Evolutionary conservation across 2,888 invertebrate genomes (phyloP), one percentile per base, ranked within the genome.

Genomic region (Volucella bombylans): DNA sequence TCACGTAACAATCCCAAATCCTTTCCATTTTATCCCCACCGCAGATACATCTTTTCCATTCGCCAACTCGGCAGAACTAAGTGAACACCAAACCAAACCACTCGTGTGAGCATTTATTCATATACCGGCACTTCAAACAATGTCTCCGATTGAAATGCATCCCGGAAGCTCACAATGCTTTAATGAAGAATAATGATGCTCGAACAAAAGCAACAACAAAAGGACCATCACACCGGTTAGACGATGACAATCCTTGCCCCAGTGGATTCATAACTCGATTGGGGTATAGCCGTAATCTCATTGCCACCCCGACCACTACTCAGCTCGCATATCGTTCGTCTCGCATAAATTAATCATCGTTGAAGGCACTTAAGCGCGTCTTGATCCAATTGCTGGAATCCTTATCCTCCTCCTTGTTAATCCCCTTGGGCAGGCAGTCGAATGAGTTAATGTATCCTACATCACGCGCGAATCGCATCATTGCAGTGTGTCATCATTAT

Each of bases 401-500:
- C 78, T 59, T 52, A 43, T 43, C 49, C 12, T 43, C 18, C 55
- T 14, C 38, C 49, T 14, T 14, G 18, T 41, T 31, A 54, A 47
- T 23, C 54, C 59, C 31, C 55, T 15, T 43, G n/a, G 31, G 12
- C 15, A 41, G 54, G 39, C 57, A 15, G 1, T 49, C 67, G 64
- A 61, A 68, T 54, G 64, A 73, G 67, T 67, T 81, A 81, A 81
- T 81, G 67, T 69, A 74, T 49, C 73, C 73, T 49, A 31, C 74
- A 69, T 74, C 74, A 81, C 80, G 73, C 57, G 74, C 72, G 55
- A 67, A 65, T 64, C 79, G 76, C 52, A 76, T 76, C 76, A 76
- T 76, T 62, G 71, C 74, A 81, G 73, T 80, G 73, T 80, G 73
- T 74, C 72, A 80, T 81, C 73, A 68, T 81, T 74, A 81, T 81